Conservation (phyloP, 1,140 invertebrate genomes). For the Octopus sinensis region DNA sequence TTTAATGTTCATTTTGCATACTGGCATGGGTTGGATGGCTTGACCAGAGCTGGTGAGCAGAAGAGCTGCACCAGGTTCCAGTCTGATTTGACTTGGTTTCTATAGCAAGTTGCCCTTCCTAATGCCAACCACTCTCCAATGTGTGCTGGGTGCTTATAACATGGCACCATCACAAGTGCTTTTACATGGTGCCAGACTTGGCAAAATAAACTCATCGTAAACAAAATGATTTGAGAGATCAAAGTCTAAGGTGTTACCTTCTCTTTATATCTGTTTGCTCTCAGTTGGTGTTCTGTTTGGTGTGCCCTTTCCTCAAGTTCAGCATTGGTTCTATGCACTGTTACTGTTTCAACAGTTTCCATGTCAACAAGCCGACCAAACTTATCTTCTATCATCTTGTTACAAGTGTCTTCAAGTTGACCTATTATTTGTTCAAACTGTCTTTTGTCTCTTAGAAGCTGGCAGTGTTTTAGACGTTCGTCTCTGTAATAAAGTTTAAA, state of each 20-base stretch:
- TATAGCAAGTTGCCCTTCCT: not conserved
- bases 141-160: not conserved
- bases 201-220: constrained; percentile 42
- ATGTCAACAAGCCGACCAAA: constrained; percentile 55
- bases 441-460: constrained; percentile 55
- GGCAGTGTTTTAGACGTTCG: constrained; percentile 50
- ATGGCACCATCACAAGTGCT: not conserved
- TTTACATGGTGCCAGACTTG: not conserved
- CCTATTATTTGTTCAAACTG: constrained; percentile 50
- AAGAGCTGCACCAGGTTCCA: not conserved
- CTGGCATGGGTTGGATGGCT: no score
- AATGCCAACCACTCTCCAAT: not conserved
- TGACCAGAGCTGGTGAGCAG: no score
- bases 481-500: constrained; percentile 37
- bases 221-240: constrained; percentile 42
- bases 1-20: no score
- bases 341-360: constrained; percentile 55
- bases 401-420: constrained; percentile 50
- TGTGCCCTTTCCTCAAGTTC: constrained; percentile 54
- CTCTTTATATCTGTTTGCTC: not conserved
- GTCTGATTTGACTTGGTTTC: not conserved
- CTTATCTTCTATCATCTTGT: constrained; percentile 55
- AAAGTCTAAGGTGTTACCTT: not conserved
- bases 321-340: constrained; percentile 54
- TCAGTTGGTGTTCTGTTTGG: constrained; percentile 33